Conservation (phyloP, 1,140 invertebrate genomes). For the Gonioctena quinquepunctata region DNA sequence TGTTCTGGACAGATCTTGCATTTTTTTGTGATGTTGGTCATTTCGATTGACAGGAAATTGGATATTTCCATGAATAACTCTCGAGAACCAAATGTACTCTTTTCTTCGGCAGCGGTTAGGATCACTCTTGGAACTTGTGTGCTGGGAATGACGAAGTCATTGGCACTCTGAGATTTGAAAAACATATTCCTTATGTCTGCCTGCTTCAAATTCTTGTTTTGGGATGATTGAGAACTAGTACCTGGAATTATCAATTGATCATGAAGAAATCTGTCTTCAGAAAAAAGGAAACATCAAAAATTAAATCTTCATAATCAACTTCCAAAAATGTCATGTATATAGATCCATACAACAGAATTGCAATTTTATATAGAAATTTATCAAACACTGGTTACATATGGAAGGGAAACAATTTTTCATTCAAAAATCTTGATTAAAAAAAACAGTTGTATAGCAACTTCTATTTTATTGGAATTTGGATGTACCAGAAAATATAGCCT, state of each 20-base stretch:
- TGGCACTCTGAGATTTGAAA: slow-evolving; percentile 25
- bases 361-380: no score
- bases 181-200: slow-evolving; percentile 47
- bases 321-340: no score
- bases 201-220: slow-evolving; percentile 38
- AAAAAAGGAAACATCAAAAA: background rate
- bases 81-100: background rate
- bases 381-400: no score
- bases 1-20: background rate
- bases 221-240: background rate
- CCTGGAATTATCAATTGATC: no score
- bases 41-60: slow-evolving; percentile 6
- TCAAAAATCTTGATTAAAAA: no score
- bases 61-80: slow-evolving; percentile 10
- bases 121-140: background rate
- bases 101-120: background rate
- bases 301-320: background rate
- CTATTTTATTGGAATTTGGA: no score
- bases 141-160: slow-evolving; percentile 11
- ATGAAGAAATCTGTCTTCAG: no score
- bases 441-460: no score
- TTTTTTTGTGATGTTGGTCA: background rate
- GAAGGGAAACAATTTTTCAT: no score
- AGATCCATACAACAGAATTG: no score
- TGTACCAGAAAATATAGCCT: no score